Evolutionary conservation across 2,888 invertebrate genomes (phyloP), one percentile per base, ranked within the genome.

Genomic region (Drosophila mulleri): DNA sequence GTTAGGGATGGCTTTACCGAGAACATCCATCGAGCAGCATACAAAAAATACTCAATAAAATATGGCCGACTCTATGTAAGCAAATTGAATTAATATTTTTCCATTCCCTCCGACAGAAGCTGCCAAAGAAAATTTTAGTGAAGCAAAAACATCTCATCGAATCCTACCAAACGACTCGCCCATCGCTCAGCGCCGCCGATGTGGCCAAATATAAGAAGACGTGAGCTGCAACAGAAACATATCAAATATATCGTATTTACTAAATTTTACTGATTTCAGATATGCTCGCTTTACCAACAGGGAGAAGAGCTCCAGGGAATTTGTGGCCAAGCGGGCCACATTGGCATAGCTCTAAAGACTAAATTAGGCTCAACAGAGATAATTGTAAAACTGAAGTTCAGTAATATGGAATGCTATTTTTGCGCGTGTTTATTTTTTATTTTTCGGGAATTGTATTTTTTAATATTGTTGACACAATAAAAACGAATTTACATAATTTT

Each of bases 161-260:
- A 63, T 96, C 97, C 0, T 92, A 96, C 56, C 92, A 92, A 60
- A 95, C 95, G 70, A 97, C 97, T 37, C 95, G 95, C 67, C 97
- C 98, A 0, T 97, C 98, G 1, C 94, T 98, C 5, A 95, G 96
- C 7, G 91, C 90, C 18, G 93, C 94, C 35, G 98, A 98, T 90
- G 94, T 95, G 75, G 79, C 92, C 18, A 96, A 96, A 92, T 98
- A 96, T 91, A 94, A 96, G 79, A 94, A 93, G 90, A 96, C 97
- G 97, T 98, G 92, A 95, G 96, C 85, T 3, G 2, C 14, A 9
- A 0, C 6, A 5, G 35, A 16, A 2, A 1, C 18, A 26, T 14
- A 2, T n/a, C 14, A 20, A 14, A 42, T 29, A 14, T 44, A 9
- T 16, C 29, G 1, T 18, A 4, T 1, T 18, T 18, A 57, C 16